These are phyloP conservation scores for Leucophenga montana DNA, from an alignment of 2,888 invertebrate species.

Conservation along the genomic window DNA sequence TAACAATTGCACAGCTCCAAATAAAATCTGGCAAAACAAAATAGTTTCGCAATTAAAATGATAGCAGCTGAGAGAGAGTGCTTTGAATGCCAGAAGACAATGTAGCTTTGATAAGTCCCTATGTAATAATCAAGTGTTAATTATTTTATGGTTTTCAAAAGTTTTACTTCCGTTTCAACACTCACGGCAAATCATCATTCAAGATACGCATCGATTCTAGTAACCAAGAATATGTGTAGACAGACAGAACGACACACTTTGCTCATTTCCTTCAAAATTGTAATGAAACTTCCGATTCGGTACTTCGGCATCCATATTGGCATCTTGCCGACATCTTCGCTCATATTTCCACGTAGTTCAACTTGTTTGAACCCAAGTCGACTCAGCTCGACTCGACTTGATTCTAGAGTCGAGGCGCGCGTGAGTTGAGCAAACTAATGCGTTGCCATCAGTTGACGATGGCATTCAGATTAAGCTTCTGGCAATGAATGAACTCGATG, in stretches of 20 bases:
- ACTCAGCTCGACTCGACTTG: neutral
- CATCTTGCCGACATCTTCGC: constrained; percentile 4
- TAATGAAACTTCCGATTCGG: constrained; percentile 67
- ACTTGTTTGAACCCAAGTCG: neutral
- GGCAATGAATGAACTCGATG: constrained; percentile 73
- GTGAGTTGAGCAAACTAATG: constrained; percentile 67
- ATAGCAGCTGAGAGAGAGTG: constrained; percentile 58
- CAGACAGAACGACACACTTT: constrained; percentile 37
- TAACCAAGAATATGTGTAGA: constrained; percentile 20
- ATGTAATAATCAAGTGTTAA: constrained; percentile 73
- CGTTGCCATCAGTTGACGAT: constrained; percentile 71
- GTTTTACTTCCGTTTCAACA: constrained; percentile 49
- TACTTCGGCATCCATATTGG: neutral
- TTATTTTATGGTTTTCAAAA: constrained; percentile 73
- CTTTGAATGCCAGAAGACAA: constrained; percentile 41
- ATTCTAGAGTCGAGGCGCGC: constrained; percentile 37
- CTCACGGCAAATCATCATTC: constrained; percentile 62
- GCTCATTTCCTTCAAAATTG: constrained; percentile 61
- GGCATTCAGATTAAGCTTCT: constrained; percentile 73
- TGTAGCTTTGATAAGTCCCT: constrained; percentile 60
- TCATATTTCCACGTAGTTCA: constrained; percentile 6
- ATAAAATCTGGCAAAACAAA: constrained; percentile 51
- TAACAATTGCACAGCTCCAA: constrained; percentile 53
- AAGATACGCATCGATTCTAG: constrained; percentile 67
- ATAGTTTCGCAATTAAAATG: constrained; percentile 57